A percentile compares a stretch with the other conserved stretches of the same genome.
These are phyloP conservation scores for Nemurella pictetii DNA, from an alignment of 2,888 invertebrate species.

Conservation along the genomic window DNA sequence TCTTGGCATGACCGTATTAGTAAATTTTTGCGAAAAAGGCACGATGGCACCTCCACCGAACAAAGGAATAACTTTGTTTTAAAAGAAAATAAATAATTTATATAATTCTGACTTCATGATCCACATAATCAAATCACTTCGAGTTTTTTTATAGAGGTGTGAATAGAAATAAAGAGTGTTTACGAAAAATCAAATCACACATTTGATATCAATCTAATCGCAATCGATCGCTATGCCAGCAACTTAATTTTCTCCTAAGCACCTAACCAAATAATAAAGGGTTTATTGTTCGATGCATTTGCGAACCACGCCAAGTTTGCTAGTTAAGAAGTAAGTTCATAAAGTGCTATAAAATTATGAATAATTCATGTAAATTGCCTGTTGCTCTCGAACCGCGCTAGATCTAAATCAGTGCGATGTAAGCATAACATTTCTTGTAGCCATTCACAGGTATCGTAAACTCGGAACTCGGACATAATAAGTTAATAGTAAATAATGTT, in stretches of 20 bases:
- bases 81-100: no score
- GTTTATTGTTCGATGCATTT: neutral
- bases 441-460: slow-evolving; percentile 1
- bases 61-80: no score
- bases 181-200: no score
- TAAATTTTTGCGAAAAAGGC: no score
- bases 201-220: neutral
- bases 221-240: neutral
- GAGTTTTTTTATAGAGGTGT: no score
- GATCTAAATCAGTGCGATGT: neutral
- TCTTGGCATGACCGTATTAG: no score
- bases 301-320: neutral
- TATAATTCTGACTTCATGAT: no score
- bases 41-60: no score
- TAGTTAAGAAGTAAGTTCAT: neutral
- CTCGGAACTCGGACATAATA: neutral
- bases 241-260: neutral
- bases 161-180: no score
- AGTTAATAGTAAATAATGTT: neutral
- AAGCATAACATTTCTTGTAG: slow-evolving; percentile 15
- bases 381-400: slow-evolving; percentile 1
- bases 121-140: no score
- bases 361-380: slow-evolving; percentile 29
- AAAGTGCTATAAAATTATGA: slow-evolving; percentile 28
- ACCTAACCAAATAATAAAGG: neutral